These are phyloP conservation scores for Entelurus aequoreus DNA, from an alignment of 2,113 vertebrate species.

Conservation along the genomic window DNA sequence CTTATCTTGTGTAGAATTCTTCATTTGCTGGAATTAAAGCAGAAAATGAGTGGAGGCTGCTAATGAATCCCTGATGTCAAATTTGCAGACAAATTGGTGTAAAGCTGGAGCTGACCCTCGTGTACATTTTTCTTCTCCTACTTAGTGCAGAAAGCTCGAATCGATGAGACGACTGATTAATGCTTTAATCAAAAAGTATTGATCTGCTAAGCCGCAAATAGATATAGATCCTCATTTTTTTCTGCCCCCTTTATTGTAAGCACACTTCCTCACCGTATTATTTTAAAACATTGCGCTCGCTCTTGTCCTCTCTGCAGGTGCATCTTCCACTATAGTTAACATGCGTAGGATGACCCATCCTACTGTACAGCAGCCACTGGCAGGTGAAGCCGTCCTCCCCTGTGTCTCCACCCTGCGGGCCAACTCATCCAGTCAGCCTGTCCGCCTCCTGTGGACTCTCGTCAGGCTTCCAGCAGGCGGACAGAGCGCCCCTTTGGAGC, in stretches of 20 bases:
- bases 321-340: slow-evolving; percentile 72
- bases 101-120: slow-evolving; percentile 5
- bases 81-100: slow-evolving; percentile 15
- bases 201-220: background rate
- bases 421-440: slow-evolving; percentile 36
- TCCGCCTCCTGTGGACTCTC: slow-evolving; percentile 86
- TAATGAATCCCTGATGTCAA: slow-evolving; percentile 37
- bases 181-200: slow-evolving; percentile 1
- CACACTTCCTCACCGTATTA: background rate
- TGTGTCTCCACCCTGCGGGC: slow-evolving; percentile 78
- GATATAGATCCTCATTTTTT: background rate
- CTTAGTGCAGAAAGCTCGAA: background rate
- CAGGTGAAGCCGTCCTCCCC: slow-evolving; percentile 79
- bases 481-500: slow-evolving; percentile 63
- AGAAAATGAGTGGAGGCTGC: slow-evolving; percentile 8
- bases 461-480: slow-evolving; percentile 55
- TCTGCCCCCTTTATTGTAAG: background rate
- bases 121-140: background rate
- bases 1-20: background rate
- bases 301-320: slow-evolving; percentile 35
- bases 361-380: slow-evolving; percentile 68
- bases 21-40: slow-evolving; percentile 1
- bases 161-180: slow-evolving; percentile 5
- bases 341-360: slow-evolving; percentile 76
- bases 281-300: background rate